phyloP scores from a whole-genome alignment of 2,888 invertebrate genomes.

The Lissocephala sabroskyi region DNA sequence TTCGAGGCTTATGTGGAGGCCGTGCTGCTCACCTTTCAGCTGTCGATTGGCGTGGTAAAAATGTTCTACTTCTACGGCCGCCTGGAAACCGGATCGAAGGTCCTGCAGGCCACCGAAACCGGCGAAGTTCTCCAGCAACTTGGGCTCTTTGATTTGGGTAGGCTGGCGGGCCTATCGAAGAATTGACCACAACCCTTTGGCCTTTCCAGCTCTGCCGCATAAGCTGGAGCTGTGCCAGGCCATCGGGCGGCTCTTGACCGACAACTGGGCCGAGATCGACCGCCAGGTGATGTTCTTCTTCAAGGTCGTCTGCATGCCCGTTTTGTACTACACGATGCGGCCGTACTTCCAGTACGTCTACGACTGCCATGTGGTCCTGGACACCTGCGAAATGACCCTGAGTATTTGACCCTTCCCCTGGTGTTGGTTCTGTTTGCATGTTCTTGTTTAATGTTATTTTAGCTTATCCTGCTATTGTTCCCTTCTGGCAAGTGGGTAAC shows the following conservation, averaged over 20 bases:
- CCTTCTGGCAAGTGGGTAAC: constrained; percentile 32
- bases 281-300: constrained; percentile 49
- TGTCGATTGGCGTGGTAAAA: constrained; percentile 44
- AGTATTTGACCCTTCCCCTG: constrained; percentile 40
- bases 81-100: constrained; percentile 15
- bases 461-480: constrained; percentile 48
- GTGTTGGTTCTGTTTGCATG: no score
- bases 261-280: constrained; percentile 39
- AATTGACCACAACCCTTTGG: neutral
- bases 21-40: constrained; percentile 41
- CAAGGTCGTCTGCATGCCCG: constrained; percentile 46
- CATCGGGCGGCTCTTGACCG: constrained; percentile 25
- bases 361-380: constrained; percentile 38
- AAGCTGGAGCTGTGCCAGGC: constrained; percentile 21
- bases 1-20: constrained; percentile 54
- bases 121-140: constrained; percentile 29
- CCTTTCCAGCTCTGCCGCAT: constrained; percentile 22
- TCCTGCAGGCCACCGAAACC: constrained; percentile 32
- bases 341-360: constrained; percentile 49
- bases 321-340: constrained; percentile 35
- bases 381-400: constrained; percentile 40
- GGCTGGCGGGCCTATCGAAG: neutral
- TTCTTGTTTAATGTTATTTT: neutral
- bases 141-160: constrained; percentile 45
- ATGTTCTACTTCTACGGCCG: constrained; percentile 32